phyloP scores from a whole-genome alignment of 2,888 invertebrate species.

The Pachycephus smyrnensis region DNA sequence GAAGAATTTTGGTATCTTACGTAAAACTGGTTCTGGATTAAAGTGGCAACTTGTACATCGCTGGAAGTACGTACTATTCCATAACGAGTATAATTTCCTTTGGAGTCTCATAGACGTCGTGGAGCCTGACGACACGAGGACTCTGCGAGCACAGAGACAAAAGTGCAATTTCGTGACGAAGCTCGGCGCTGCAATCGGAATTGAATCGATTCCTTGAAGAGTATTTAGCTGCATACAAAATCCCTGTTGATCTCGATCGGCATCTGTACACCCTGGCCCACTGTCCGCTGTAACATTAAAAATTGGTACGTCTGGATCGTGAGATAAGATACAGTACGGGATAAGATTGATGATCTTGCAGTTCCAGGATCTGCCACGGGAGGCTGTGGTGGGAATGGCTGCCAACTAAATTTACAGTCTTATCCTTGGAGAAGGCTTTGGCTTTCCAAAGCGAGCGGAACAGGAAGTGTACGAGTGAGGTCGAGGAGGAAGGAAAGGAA shows the following conservation, averaged over 20 bases:
- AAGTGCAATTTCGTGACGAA: slow-evolving; percentile 94
- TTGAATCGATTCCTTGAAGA: slow-evolving; percentile 91
- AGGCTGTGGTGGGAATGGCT: neutral
- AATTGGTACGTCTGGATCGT: neutral
- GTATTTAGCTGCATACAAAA: slow-evolving; percentile 96
- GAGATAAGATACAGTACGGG: neutral
- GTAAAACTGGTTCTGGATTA: neutral
- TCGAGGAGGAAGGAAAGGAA: neutral
- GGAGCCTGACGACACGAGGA: slow-evolving; percentile 88
- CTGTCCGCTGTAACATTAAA: slow-evolving; percentile 84
- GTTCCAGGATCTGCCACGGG: neutral
- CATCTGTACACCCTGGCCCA: slow-evolving; percentile 96
- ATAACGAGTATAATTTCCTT: slow-evolving; percentile 85
- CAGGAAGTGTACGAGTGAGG: neutral
- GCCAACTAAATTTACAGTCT: neutral
- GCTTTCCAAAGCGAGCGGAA: neutral
- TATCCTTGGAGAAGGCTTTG: neutral
- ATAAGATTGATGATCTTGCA: neutral
- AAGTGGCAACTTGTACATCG: neutral
- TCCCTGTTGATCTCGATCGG: slow-evolving; percentile 85
- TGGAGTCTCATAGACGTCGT: slow-evolving; percentile 80
- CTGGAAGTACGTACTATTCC: slow-evolving; percentile 78
- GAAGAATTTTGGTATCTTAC: neutral
- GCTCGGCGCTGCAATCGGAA: slow-evolving; percentile 86
- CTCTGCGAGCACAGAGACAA: slow-evolving; percentile 87